Percentiles rank a stretch among this genome's conserved stretches.
Conservation (phyloP, 2,888 invertebrate genomes). For the Pherbina coryleti region DNA sequence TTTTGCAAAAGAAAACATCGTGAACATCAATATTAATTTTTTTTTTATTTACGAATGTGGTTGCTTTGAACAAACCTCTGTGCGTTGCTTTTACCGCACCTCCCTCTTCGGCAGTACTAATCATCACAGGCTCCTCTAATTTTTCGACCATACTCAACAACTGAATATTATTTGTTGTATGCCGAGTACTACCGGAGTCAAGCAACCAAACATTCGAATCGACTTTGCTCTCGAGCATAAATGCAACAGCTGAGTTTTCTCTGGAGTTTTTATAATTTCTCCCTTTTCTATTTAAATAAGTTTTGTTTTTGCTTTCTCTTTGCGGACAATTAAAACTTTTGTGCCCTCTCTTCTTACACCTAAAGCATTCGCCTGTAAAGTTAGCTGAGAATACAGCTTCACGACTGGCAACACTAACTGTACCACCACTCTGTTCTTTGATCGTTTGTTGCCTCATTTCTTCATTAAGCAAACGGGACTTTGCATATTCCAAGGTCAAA, state of each 20-base stretch:
- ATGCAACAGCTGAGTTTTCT: conserved; percentile 1
- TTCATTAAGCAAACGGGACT: conserved; percentile 36
- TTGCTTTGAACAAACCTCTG: background rate
- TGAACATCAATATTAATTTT: no score
- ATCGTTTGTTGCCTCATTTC: conserved; percentile 32
- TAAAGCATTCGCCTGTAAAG: conserved; percentile 32
- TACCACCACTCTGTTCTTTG: background rate
- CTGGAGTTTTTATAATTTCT: conserved; percentile 13
- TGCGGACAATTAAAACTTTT: conserved; percentile 38
- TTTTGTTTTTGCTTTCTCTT: background rate
- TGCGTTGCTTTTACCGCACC: no score
- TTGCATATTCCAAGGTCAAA: conserved; percentile 36
- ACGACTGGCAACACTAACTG: background rate
- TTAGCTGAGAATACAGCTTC: conserved; percentile 32
- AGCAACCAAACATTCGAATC: background rate
- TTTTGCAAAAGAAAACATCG: no score
- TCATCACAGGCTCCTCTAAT: background rate
- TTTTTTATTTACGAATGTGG: background rate
- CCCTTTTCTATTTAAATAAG: background rate
- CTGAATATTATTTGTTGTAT: conserved; percentile 7
- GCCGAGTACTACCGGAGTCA: conserved; percentile 30
- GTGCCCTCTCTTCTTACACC: conserved; percentile 36
- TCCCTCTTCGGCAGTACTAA: conserved; percentile 22
- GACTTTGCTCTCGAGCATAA: conserved; percentile 20
- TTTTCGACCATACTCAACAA: conserved; percentile 5